These are phyloP conservation scores for Echinops telfairi DNA, from an alignment of 2,113 vertebrate genomes.

Conservation along the genomic window DNA sequence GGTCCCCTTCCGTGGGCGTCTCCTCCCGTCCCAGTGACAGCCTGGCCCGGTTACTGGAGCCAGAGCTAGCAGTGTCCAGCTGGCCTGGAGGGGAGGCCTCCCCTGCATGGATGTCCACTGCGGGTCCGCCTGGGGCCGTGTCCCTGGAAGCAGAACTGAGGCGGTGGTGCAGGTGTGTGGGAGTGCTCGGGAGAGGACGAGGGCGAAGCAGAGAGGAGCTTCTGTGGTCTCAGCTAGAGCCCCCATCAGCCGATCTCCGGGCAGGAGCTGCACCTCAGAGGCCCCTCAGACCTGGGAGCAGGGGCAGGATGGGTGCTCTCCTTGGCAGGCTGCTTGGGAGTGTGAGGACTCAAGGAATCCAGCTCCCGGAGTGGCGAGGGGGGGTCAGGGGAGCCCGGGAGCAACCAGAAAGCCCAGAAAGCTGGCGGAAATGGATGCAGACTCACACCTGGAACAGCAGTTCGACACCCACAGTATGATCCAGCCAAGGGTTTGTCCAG, in stretches of 20 bases:
- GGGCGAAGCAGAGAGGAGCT: fast-evolving
- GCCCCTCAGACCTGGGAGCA: not conserved
- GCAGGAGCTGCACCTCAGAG: too few species aligned
- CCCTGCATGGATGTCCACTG: not conserved
- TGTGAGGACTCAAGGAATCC: too few species aligned
- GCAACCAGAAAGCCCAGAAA: too few species aligned
- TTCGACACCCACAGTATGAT: not conserved
- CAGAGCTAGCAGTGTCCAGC: too few species aligned
- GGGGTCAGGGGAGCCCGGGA: too few species aligned
- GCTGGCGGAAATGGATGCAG: not conserved
- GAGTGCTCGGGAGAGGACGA: not conserved
- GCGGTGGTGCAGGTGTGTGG: fast-evolving
- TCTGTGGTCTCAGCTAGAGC: fast-evolving
- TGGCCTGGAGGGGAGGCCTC: too few species aligned
- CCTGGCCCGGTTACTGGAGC: too few species aligned
- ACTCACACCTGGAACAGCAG: not conserved
- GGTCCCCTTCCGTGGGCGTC: not conserved
- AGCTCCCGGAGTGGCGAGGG: not conserved
- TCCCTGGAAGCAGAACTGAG: too few species aligned
- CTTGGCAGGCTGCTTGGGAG: too few species aligned
- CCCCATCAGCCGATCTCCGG: too few species aligned
- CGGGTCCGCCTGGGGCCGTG: not conserved
- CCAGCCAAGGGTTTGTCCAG: not conserved
- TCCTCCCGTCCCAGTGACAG: fast-evolving
- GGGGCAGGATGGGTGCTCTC: not conserved